phyloP scores from a whole-genome alignment of 1,140 invertebrate genomes.

The Bombus fervidus region DNA sequence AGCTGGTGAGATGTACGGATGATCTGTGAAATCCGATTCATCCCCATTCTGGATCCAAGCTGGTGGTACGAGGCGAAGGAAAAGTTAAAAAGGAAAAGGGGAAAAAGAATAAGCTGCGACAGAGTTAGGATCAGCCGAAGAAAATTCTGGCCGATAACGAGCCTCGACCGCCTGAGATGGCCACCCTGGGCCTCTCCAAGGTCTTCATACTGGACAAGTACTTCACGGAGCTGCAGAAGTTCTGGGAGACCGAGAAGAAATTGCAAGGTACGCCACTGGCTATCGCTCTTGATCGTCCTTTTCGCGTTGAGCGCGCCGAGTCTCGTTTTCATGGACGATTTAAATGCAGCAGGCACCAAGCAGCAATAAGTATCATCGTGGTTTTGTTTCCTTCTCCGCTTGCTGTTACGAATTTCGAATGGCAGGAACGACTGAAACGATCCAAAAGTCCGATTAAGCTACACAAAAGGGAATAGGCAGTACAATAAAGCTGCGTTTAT shows the following conservation, averaged over 20 bases:
- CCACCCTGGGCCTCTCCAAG: constrained; percentile 96
- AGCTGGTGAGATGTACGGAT: constrained; percentile 8
- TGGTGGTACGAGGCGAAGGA: background rate
- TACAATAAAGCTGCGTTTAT: background rate
- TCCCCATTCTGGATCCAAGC: background rate
- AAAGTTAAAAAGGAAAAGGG: background rate
- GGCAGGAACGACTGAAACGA: background rate
- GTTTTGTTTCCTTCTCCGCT: too few species aligned
- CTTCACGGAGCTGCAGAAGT: constrained; percentile 97
- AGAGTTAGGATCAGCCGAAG: constrained; percentile 9
- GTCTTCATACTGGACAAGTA: constrained; percentile 99
- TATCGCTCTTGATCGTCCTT: constrained; percentile 8
- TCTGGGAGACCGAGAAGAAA: constrained; percentile 98
- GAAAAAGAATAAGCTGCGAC: constrained; percentile 1
- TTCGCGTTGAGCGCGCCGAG: background rate
- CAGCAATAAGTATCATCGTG: background rate
- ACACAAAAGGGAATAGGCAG: background rate
- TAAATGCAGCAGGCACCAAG: background rate
- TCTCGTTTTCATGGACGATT: constrained; percentile 26
- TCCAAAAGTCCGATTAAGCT: background rate
- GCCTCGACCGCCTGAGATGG: constrained; percentile 84
- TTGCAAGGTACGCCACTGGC: constrained; percentile 89
- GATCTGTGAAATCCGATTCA: constrained; percentile 30
- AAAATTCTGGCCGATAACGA: constrained; percentile 69
- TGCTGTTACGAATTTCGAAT: constrained; percentile 1